Percentiles rank a stretch among this genome's conserved stretches.
phyloP scores from a whole-genome alignment of 2,113 vertebrate genomes.

The Bombycilla garrulus region DNA sequence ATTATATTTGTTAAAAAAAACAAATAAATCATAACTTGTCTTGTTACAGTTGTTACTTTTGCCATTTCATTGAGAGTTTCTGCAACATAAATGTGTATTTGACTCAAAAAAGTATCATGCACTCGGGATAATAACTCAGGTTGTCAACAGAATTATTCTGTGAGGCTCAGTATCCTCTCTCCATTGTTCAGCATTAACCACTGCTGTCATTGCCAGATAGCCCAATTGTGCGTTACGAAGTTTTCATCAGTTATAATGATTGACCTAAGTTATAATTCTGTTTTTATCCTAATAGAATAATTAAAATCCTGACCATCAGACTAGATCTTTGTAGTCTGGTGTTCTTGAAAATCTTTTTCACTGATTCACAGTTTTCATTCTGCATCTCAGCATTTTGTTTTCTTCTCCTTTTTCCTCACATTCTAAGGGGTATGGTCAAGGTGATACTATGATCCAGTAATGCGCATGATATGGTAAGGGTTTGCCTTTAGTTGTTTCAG shows the following conservation, averaged over 20 bases:
- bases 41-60: slow-evolving; percentile 67
- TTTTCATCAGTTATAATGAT: background rate
- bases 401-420: slow-evolving; percentile 25
- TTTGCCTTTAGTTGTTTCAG: slow-evolving; percentile 43
- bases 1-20: slow-evolving; percentile 26
- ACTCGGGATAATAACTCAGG: slow-evolving; percentile 46
- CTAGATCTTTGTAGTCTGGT: background rate
- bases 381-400: slow-evolving; percentile 22
- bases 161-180: background rate
- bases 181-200: background rate
- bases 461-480: slow-evolving; percentile 29
- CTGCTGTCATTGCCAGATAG: background rate
- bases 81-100: slow-evolving; percentile 53
- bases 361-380: background rate
- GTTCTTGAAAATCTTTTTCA: background rate
- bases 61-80: slow-evolving; percentile 39
- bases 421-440: slow-evolving; percentile 20
- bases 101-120: slow-evolving; percentile 18
- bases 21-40: slow-evolving; percentile 53
- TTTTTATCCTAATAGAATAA: background rate
- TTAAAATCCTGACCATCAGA: background rate
- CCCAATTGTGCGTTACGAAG: background rate
- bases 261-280: background rate
- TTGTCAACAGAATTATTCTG: slow-evolving; percentile 35
- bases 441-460: slow-evolving; percentile 51